Evolutionary conservation across 2,888 invertebrate genomes (phyloP), one percentile per base, ranked within the genome.

Genomic region (Mesorhabditis spiculigera): DNA sequence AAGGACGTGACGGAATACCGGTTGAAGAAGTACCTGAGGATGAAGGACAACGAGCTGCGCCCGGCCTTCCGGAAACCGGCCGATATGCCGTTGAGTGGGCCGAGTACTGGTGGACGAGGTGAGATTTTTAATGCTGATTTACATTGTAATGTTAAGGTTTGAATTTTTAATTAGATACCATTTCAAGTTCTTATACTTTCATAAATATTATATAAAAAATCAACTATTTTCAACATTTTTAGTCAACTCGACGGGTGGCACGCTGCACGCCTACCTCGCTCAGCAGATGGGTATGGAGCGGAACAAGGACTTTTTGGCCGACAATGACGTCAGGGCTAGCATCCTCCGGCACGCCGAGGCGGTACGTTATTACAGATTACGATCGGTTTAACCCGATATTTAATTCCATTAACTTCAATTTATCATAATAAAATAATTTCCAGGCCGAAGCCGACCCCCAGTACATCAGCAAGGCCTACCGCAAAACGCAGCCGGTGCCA

Each of bases 191-290:
- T 13, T 62, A 62, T 13, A 61, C 1, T 4, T 61, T 61, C 2
- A 13, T 28, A 28, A 28, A 28, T 28, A 28, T 28, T 28, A n/a
- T n/a, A n/a, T n/a, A n/a, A n/a, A n/a, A n/a, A n/a, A n/a, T n/a
- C n/a, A n/a, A n/a, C n/a, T n/a, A n/a, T n/a, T n/a, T n/a, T n/a
- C n/a, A n/a, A 28, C 28, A 28, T 28, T 28, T 0, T 72, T 76
- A 67, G 76, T 84, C 42, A 81, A 81, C 43, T 75, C 75, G 5
- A 74, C 95, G 44, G 95, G 95, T 3, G 94, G 94, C 69, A 98
- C 97, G 0, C 89, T 98, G 0, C 95, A 95, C 79, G 95, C 96
- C 2, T 96, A 93, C 86, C 94, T 97, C 6, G 95, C 96, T 65
- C 91, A 96, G 72, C 95, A 96, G 86, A 89, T 98, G 69, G 97